Conservation (phyloP, 2,797 vertebrate genomes). For the Aldrovandia affinis region DNA sequence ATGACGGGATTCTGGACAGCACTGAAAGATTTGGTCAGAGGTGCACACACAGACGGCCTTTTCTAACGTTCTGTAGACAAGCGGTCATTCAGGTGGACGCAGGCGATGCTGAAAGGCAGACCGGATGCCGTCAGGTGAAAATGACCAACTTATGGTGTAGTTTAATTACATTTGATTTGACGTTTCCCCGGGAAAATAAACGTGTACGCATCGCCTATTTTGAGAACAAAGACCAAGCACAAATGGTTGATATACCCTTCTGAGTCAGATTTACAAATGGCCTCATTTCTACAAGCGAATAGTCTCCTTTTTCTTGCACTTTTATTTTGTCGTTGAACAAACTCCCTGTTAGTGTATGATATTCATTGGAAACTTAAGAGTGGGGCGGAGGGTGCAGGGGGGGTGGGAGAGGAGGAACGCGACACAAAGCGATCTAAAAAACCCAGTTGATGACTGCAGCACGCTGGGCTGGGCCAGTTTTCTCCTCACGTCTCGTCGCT, state of each 20-base stretch:
- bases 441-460: neutral
- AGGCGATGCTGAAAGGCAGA: conserved; percentile 70
- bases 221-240: no score
- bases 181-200: no score
- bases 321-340: no score
- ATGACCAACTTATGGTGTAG: no score
- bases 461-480: neutral
- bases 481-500: neutral
- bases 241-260: no score
- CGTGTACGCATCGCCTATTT: no score
- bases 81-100: conserved; percentile 80
- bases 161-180: no score
- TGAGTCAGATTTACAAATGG: no score
- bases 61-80: conserved; percentile 71
- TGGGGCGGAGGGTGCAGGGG: neutral
- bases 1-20: conserved; percentile 80
- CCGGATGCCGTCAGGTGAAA: no score
- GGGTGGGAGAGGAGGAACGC: no score
- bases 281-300: neutral
- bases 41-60: conserved; percentile 29
- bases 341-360: no score
- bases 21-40: conserved; percentile 82
- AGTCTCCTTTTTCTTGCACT: neutral
- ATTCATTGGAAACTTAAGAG: neutral
- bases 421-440: neutral